phyloP scores from a whole-genome alignment of 1,140 invertebrate species.

The Campoletis sonorensis region DNA sequence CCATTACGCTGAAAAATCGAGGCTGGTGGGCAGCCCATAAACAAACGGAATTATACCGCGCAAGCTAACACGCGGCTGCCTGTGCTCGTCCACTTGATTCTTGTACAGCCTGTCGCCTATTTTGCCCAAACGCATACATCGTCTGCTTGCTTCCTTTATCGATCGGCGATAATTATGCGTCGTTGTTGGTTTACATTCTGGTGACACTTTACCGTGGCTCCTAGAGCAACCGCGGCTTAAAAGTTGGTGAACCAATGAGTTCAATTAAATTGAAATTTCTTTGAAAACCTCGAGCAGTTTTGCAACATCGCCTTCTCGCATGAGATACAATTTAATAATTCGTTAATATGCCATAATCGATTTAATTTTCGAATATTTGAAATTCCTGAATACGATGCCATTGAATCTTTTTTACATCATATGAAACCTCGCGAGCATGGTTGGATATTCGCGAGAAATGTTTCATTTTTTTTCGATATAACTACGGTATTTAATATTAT shows the following conservation, averaged over 20 bases:
- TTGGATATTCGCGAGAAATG: too few relatives aligned
- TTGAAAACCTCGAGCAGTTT: too few relatives aligned
- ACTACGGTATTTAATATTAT: too few relatives aligned
- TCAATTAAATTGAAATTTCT: background rate
- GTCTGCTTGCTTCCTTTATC: slow-evolving; percentile 6
- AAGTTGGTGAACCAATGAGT: background rate
- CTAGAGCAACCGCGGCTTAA: background rate
- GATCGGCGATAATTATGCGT: background rate
- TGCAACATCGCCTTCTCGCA: too few relatives aligned
- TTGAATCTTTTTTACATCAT: too few relatives aligned
- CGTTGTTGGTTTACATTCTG: background rate
- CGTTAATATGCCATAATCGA: too few relatives aligned
- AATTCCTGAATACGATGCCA: too few relatives aligned
- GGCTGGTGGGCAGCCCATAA: slow-evolving; percentile 69
- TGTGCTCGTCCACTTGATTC: slow-evolving; percentile 60
- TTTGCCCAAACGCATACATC: slow-evolving; percentile 6
- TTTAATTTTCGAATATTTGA: too few relatives aligned
- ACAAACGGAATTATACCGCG: slow-evolving; percentile 74
- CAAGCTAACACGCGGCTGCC: background rate
- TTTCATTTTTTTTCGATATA: too few relatives aligned
- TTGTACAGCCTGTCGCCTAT: slow-evolving; percentile 53
- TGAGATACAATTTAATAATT: too few relatives aligned
- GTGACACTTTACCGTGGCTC: background rate
- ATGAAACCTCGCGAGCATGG: too few relatives aligned
- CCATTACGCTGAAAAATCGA: slow-evolving; percentile 75